Conservation (phyloP, 2,797 vertebrate genomes). For the Rhinella marina region DNA sequence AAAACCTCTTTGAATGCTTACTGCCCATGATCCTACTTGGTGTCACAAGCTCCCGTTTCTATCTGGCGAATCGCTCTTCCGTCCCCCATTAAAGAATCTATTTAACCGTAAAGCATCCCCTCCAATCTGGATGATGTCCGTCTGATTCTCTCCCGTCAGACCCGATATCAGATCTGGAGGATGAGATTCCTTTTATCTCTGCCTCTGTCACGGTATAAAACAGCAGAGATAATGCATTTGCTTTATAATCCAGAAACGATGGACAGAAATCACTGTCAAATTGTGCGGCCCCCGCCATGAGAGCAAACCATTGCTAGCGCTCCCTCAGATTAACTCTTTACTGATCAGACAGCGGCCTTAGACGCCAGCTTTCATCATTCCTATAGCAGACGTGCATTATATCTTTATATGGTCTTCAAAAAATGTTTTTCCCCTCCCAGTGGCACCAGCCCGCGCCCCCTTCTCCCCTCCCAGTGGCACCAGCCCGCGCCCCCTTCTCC, state of each 20-base stretch:
- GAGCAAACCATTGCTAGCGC: background rate
- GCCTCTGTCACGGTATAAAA: constrained; percentile 25
- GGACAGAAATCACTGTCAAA: constrained; percentile 49
- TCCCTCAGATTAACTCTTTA: constrained; percentile 26
- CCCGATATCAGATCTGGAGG: constrained; percentile 57
- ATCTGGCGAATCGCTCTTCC: background rate
- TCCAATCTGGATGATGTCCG: constrained; percentile 41
- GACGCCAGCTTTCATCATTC: background rate
- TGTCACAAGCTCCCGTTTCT: background rate
- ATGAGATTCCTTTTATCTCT: constrained; percentile 49
- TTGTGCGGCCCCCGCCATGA: constrained; percentile 25
- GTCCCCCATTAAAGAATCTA: constrained; percentile 13
- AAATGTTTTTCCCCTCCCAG: no score
- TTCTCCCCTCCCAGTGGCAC: no score
- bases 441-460: no score
- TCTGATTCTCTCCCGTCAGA: constrained; percentile 32
- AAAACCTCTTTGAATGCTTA: no score
- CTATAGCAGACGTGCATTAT: no score
- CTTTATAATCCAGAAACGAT: constrained; percentile 57
- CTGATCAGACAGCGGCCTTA: background rate
- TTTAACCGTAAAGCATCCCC: constrained; percentile 26
- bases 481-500: no score
- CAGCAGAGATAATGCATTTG: constrained; percentile 41
- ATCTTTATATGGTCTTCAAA: no score
- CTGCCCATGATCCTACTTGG: no score